A percentile compares a stretch with the other conserved stretches of the same genome.
Conservation (phyloP, 2,888 invertebrate genomes). For the Dynastes tityus region DNA sequence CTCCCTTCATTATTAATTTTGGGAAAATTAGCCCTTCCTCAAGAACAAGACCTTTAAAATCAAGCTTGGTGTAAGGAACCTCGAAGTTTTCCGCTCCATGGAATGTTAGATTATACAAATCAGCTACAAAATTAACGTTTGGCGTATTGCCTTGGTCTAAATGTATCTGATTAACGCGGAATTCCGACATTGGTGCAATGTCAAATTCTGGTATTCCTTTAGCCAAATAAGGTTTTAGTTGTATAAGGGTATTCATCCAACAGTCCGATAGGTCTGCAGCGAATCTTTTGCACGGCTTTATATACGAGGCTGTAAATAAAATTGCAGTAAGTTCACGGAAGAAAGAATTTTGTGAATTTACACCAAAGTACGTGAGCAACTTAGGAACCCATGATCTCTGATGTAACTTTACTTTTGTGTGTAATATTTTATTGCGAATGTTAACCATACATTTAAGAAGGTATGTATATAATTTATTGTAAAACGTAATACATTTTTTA, state of each 20-base stretch:
- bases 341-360: no score
- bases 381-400: no score
- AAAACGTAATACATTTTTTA: no score
- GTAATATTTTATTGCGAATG: no score
- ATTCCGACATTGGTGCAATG: constrained; percentile 64
- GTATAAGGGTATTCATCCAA: constrained; percentile 60
- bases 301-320: constrained; percentile 53
- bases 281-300: constrained; percentile 59
- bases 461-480: no score
- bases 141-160: constrained; percentile 59
- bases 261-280: constrained; percentile 64
- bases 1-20: constrained; percentile 58
- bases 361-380: no score
- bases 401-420: no score
- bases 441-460: no score
- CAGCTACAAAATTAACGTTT: constrained; percentile 60
- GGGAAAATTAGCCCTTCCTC: constrained; percentile 46
- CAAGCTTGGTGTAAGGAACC: constrained; percentile 54
- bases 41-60: constrained; percentile 27
- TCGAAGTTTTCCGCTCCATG: constrained; percentile 58
- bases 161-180: constrained; percentile 59
- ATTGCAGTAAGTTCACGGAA: no score
- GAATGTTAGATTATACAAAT: constrained; percentile 57
- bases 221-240: constrained; percentile 59
- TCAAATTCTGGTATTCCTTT: constrained; percentile 65